Base-by-base conservation (phyloP, 64 coral and sea anemone species). In the Pocillopora damicornis region DNA sequence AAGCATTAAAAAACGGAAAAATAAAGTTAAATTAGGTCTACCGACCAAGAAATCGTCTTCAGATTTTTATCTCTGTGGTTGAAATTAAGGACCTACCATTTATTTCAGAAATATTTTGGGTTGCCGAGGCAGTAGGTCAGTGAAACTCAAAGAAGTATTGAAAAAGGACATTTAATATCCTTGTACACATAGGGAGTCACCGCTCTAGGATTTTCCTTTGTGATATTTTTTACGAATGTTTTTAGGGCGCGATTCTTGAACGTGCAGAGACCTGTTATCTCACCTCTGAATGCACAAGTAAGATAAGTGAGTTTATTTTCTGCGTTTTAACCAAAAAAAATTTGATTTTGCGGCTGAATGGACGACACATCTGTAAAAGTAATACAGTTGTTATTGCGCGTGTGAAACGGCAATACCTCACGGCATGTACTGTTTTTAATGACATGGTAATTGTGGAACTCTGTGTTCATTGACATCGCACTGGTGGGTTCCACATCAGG, bases 211-310 rank as follows among this genome's bases (percentile, higher is more conserved):
- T 26, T 58, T 13, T 58, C 37, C 35, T 72, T 85, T 51, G 34
- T 85, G 65, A 85, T 85, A 85, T 38, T 72, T 85, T 85, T 85
- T n/a, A 66, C 81, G 64, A 72, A 73, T 85, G 81, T 85, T 71
- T 23, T 37, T 14, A 58, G 10, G 11, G 26, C 69, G 37, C 81
- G n/a, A 72, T 58, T 0, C 20, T 57, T 3, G 62, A 67, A 42
- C 37, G 11, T 12, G 37, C 67, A 22, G 58, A 7, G 36, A 58
- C 42, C 37, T 72, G 18, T 66, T 30, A 8, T 15, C 9, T n/a
- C 58, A n/a, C 5, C 13, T 10, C 12, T 45, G 64, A 58, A 56
- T 58, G 34, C 13, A 10, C 81, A 11, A 71, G 42, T 42, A 23
- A 56, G 81, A 72, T 69, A 85, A 72, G 13, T 1, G 58, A 15